Evolutionary conservation across 2,113 vertebrate genomes (phyloP).

Genomic region (Austrofundulus limnaeus): DNA sequence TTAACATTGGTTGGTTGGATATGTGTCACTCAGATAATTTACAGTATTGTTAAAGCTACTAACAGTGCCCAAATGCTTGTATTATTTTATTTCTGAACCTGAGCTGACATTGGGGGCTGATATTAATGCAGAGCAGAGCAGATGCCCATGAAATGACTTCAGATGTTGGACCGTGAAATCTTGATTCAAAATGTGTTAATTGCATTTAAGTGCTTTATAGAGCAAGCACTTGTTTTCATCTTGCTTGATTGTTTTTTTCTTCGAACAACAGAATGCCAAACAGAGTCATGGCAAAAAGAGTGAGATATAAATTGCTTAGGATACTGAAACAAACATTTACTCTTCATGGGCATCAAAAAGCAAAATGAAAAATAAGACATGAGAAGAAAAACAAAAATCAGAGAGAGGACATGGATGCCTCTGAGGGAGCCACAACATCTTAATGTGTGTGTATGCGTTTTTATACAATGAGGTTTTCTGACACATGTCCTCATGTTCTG

Average conservation of each 20-base stretch:
- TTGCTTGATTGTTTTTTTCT: slow-evolving; percentile 6
- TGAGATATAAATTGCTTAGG: background rate
- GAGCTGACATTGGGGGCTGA: slow-evolving; percentile 9
- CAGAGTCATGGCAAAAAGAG: background rate
- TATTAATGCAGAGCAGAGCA: slow-evolving; percentile 4
- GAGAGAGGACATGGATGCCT: slow-evolving; percentile 46
- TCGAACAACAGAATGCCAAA: background rate
- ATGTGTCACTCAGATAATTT: too few relatives aligned
- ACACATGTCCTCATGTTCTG: slow-evolving; percentile 30
- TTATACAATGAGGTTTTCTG: slow-evolving; percentile 28
- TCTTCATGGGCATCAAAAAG: slow-evolving; percentile 7
- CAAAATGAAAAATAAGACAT: background rate
- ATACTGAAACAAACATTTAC: slow-evolving; percentile 24
- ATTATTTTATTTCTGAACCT: slow-evolving; percentile 1
- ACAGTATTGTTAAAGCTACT: background rate
- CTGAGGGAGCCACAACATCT: slow-evolving; percentile 23
- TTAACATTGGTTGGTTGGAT: background rate
- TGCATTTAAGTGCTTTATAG: slow-evolving; percentile 16
- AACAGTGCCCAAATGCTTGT: background rate
- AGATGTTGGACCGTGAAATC: background rate
- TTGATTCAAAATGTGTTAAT: too few relatives aligned
- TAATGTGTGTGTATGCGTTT: slow-evolving; percentile 20
- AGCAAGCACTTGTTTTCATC: slow-evolving; percentile 4
- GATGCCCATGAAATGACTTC: slow-evolving; percentile 1
- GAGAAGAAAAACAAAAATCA: slow-evolving; percentile 24